Evolutionary conservation across 2,888 invertebrate species (phyloP), one percentile per base, ranked within the genome.

Genomic region (Rotaria magnacalcarata): DNA sequence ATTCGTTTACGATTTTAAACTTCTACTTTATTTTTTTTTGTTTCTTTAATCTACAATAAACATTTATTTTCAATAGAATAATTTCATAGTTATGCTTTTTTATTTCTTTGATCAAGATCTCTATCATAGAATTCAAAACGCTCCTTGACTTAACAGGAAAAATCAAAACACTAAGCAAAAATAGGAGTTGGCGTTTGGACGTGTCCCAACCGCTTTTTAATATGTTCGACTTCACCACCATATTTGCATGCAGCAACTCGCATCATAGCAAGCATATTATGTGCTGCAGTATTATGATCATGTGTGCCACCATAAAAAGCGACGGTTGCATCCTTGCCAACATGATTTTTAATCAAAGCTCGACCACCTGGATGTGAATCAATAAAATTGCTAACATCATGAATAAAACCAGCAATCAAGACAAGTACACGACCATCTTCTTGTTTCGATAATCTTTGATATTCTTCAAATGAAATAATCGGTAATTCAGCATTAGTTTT

Each of bases 261-360:
- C 67, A 67, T 67, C 67, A 67, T 67, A 14, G 67, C 67, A 19
- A 67, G 67, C 67, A 67, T 67, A 67, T 67, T 67, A 19, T 67
- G 67, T 67, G 67, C 67, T 67, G 67, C 67, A 41, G 34, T 67
- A 41, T 41, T 67, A 19, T 67, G 67, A 41, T 67, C 34, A 34
- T 67, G 34, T 67, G 34, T 14, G 34, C 67, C 67, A 67, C 67
- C 67, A 34, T 67, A 67, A 7, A 67, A 67, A 19, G 67, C 67
- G 0, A 67, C 67, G 14, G 67, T 67, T 7, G 67, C 67, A 67
- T 67, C 67, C 7, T 67, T 67, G 5, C 67, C 67, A 34, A 67
- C 19, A 7, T 41, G 6, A 34, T 34, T 67, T 41, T 19, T 14
- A 67, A 67, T 34, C 7, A 67, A 16, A 7, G 67, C 67, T 67